phyloP scores from a whole-genome alignment of 2,797 vertebrate genomes.

The Danionella dracula region DNA sequence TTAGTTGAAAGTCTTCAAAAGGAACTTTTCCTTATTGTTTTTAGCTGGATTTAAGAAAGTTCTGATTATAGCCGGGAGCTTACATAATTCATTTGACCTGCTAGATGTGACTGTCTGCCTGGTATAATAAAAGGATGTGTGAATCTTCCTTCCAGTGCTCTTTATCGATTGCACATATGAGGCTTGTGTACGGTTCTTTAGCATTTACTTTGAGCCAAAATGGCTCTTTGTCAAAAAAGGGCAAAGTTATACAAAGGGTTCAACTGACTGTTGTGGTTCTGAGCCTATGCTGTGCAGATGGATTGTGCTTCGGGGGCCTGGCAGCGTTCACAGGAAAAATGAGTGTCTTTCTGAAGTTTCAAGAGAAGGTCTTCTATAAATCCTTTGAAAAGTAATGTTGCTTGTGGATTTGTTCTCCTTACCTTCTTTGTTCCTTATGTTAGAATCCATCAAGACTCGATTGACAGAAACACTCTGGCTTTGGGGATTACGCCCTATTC shows the following conservation, averaged over 20 bases:
- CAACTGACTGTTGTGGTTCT: constrained; percentile 15
- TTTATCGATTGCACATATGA: constrained; percentile 11
- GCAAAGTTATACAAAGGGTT: not conserved
- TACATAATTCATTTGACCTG: not conserved
- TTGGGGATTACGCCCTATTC: constrained; percentile 10
- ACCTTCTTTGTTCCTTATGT: not conserved
- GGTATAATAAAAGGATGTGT: constrained; percentile 8
- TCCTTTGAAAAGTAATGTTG: constrained; percentile 13
- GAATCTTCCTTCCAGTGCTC: constrained; percentile 7
- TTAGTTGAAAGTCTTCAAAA: too few relatives aligned
- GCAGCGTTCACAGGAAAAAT: constrained; percentile 13
- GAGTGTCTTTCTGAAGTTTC: constrained; percentile 16
- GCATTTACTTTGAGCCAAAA: constrained; percentile 11
- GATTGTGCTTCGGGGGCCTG: constrained; percentile 11
- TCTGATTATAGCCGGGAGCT: not conserved
- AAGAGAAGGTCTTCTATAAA: constrained; percentile 19
- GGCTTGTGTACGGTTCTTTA: constrained; percentile 2
- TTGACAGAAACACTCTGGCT: constrained; percentile 16
- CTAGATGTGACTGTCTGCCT: not conserved
- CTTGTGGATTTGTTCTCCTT: constrained; percentile 4
- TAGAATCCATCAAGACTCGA: constrained; percentile 11
- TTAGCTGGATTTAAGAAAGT: not conserved
- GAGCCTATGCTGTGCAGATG: constrained; percentile 12
- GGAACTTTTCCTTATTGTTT: not conserved
- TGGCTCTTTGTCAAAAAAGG: constrained; percentile 16